Evolutionary conservation across 2,888 invertebrate species (phyloP).

Genomic region (Drosophila pseudotakahashii): DNA sequence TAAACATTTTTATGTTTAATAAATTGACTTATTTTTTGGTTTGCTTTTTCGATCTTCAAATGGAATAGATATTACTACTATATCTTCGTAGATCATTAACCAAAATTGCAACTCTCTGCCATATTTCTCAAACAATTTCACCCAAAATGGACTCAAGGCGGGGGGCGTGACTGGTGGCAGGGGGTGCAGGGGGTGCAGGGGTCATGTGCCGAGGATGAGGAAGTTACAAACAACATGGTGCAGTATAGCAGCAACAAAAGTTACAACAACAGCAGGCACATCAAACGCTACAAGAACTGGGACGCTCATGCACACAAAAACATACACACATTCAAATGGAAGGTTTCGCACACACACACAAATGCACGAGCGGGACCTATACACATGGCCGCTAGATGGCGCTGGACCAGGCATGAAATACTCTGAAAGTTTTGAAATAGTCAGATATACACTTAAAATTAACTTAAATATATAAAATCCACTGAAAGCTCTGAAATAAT

Average conservation of each 20-base stretch:
- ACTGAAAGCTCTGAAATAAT: too few relatives aligned
- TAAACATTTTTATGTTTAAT: too few relatives aligned
- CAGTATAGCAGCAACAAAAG: conserved; percentile 26
- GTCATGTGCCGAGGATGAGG: conserved; percentile 31
- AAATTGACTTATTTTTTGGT: not conserved
- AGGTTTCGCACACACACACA: conserved; percentile 19
- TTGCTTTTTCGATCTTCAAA: not conserved
- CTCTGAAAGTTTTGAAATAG: not conserved
- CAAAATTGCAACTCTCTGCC: conserved; percentile 1
- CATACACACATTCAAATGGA: conserved; percentile 22
- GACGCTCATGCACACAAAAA: conserved; percentile 17
- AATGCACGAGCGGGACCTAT: conserved; percentile 10
- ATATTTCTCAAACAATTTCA: conserved; percentile 21
- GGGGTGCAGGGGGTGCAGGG: conserved; percentile 1
- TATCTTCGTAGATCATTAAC: conserved; percentile 24
- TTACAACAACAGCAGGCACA: conserved; percentile 37
- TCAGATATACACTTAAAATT: not conserved
- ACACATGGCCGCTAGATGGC: not conserved
- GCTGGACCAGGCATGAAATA: conserved; percentile 1
- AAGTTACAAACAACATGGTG: conserved; percentile 48
- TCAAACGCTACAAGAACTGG: conserved; percentile 49
- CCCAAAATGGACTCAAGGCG: not conserved
- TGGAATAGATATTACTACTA: not conserved
- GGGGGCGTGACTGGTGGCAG: not conserved
- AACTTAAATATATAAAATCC: too few relatives aligned